Percentiles rank a stretch among this genome's conserved stretches.
phyloP scores from a whole-genome alignment of 1,140 invertebrate genomes.

The Monochamus saltuarius region DNA sequence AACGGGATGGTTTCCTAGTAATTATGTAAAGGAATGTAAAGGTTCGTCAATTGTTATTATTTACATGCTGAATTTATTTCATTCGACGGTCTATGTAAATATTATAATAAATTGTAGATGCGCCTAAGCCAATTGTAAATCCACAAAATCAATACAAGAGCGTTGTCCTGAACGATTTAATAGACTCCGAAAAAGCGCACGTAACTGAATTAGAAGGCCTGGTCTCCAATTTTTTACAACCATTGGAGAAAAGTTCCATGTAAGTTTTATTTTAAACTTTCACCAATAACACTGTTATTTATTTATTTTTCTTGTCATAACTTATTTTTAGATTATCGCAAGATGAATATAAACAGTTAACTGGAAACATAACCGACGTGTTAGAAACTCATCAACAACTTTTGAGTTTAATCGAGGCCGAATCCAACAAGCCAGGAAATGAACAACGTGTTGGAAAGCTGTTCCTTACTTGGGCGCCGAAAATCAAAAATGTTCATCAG shows the following conservation, averaged over 20 bases:
- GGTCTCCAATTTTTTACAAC: constrained; percentile 79
- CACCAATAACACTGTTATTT: neutral
- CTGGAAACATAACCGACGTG: constrained; percentile 87
- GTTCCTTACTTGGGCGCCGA: constrained; percentile 84
- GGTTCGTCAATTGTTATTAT: constrained; percentile 39
- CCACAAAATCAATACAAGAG: constrained; percentile 46
- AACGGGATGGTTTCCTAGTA: constrained; percentile 98
- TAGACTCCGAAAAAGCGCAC: constrained; percentile 89
- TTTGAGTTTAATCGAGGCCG: constrained; percentile 74
- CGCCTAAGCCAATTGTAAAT: constrained; percentile 32
- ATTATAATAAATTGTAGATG: constrained; percentile 34
- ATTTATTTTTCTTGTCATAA: neutral
- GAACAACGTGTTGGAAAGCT: constrained; percentile 89
- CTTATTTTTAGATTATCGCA: constrained; percentile 68
- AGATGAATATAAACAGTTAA: constrained; percentile 82
- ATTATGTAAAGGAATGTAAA: constrained; percentile 92
- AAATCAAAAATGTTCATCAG: constrained; percentile 83
- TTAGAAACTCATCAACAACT: constrained; percentile 80
- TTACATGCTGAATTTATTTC: neutral
- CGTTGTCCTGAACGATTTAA: constrained; percentile 87
- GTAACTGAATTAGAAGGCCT: constrained; percentile 84
- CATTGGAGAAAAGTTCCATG: constrained; percentile 82
- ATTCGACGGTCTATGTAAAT: neutral
- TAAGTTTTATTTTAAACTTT: constrained; percentile 57
- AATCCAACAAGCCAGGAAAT: constrained; percentile 63